Evolutionary conservation across 2,888 invertebrate species (phyloP), one percentile per base, ranked within the genome.

Genomic region (Axea sp.): DNA sequence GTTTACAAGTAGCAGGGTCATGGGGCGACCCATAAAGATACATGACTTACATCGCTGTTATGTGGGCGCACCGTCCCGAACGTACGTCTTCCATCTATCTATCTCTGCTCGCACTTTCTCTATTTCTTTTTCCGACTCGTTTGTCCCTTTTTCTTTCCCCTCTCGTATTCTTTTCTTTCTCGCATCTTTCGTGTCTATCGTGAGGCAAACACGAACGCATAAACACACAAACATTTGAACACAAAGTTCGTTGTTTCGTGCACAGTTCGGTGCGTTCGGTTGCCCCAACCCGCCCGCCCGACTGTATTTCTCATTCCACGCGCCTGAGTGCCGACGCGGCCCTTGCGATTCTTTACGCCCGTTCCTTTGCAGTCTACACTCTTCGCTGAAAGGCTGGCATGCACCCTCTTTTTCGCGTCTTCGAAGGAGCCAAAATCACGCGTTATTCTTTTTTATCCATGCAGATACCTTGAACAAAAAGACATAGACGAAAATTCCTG

Each of bases 1-100:
- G 81, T 86, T 85, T 83, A 84, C 86, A 86, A 86, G 86, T 86
- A 86, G 86, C 86, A 77, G 83, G 86, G 85, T 84, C 85, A 83
- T 76, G 80, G 82, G 85, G 77, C 81, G 80, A 76, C 79, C 83
- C 86, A 85, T 86, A 86, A 86, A 86, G 83, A 85, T 85, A 79
- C 82, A 82, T 83, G 86, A 86, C 85, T 85, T 86, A 85, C 84
- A 83, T 84, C 81, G 82, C 83, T 82, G 85, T 81, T 82, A 82
- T 81, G 82, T 80, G 83, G 82, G 78, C 81, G 81, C 82, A 78
- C 76, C 79, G 74, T 57, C 71, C 82, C 55, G 77, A 82, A 81
- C 82, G 79, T 33, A 82, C 83, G 80, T 84, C 79, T 76, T 76
- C 83, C 83, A 81, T 83, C 83, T 82, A 82, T 84, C 83, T 82